Percentiles rank a stretch among this genome's conserved stretches.
Evolutionary conservation across 2,797 vertebrate genomes (phyloP).

Genomic region (Choloepus didactylus): DNA sequence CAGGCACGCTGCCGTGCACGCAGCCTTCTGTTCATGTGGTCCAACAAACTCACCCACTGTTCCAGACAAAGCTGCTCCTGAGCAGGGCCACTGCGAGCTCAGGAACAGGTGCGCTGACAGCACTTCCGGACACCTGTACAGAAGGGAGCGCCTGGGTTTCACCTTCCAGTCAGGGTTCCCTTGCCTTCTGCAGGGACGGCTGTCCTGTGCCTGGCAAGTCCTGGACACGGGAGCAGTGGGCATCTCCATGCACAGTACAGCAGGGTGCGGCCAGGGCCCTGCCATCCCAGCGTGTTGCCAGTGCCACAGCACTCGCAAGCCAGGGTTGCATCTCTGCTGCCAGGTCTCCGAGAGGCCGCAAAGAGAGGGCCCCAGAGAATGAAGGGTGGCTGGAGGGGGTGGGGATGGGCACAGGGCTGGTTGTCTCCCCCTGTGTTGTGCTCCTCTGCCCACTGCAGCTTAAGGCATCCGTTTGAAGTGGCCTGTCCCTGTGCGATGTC

Average conservation of each 20-base stretch:
- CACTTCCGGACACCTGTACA: conserved; percentile 59
- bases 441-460: conserved; percentile 59
- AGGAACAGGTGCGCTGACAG: conserved; percentile 32
- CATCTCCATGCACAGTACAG: conserved; percentile 40
- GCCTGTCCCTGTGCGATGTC: neutral
- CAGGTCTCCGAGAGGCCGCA: neutral
- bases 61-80: conserved; percentile 42
- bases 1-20: neutral
- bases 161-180: conserved; percentile 69
- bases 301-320: neutral
- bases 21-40: conserved; percentile 22
- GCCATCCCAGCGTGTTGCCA: too few relatives aligned
- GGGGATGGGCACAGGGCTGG: neutral
- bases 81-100: conserved; percentile 36
- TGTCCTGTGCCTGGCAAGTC: conserved; percentile 8
- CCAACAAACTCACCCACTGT: neutral
- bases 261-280: too few relatives aligned
- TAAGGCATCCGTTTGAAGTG: conserved; percentile 82
- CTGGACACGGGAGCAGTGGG: conserved; percentile 66
- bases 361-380: neutral
- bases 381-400: neutral
- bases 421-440: neutral
- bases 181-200: conserved; percentile 51
- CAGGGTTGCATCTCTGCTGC: conserved; percentile 2
- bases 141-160: conserved; percentile 52